phyloP scores from a whole-genome alignment of 2,797 vertebrate genomes.

The Leucoraja ocellata region DNA sequence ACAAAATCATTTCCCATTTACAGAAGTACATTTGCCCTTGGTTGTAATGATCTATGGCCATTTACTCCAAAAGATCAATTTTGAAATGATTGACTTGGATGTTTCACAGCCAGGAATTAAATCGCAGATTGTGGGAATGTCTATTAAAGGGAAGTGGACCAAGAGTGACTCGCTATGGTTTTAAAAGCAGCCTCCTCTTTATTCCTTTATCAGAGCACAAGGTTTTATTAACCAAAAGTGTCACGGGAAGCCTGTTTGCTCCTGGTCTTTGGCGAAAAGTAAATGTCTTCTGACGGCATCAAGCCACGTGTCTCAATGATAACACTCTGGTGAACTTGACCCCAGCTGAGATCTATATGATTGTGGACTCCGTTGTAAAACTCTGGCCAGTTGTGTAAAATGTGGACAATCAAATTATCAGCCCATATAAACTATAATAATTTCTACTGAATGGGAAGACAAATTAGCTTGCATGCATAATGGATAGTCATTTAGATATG shows the following conservation, averaged over 20 bases:
- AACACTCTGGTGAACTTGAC: neutral
- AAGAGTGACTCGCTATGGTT: neutral
- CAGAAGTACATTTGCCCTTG: neutral
- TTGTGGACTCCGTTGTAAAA: neutral
- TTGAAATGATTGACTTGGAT: constrained; percentile 24
- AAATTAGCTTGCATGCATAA: neutral
- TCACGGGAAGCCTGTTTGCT: neutral
- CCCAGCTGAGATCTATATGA: neutral
- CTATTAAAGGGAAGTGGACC: constrained; percentile 2
- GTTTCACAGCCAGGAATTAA: constrained; percentile 15
- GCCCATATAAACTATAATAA: neutral
- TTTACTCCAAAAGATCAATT: constrained; percentile 12
- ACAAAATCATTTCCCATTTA: constrained; percentile 16
- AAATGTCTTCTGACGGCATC: neutral
- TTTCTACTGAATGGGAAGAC: neutral
- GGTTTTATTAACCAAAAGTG: neutral
- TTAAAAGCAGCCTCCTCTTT: neutral
- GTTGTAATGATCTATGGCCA: neutral
- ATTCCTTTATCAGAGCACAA: neutral
- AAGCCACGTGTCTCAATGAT: neutral
- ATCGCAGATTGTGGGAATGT: neutral
- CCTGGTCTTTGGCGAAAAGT: neutral
- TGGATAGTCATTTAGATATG: neutral
- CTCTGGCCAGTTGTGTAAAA: neutral
- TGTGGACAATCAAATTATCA: neutral